Percentiles rank a stretch among this genome's conserved stretches.
phyloP scores from a whole-genome alignment of 37 sponge, comb jelly and placozoan species.

The Ianthella basta region DNA sequence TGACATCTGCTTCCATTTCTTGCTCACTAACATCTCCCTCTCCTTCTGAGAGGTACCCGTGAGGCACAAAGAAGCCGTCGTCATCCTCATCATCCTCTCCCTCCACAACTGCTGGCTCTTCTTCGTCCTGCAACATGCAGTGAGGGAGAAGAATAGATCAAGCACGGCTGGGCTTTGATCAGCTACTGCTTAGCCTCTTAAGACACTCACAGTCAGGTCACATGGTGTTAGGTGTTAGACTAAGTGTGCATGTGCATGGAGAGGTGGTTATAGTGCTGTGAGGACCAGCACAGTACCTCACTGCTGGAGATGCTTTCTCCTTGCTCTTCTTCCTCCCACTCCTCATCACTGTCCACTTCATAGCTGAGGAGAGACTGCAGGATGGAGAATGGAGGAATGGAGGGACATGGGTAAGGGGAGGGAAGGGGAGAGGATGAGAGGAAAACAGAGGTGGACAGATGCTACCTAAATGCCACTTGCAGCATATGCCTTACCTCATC shows the following conservation, averaged over 20 bases:
- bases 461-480: too few species aligned
- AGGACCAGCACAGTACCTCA: too few species aligned
- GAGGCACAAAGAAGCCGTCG: slow-evolving; percentile 99
- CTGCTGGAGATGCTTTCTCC: slow-evolving; percentile 81
- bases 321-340: slow-evolving; percentile 98
- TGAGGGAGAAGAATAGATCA: not conserved
- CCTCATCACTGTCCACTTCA: slow-evolving; percentile 93
- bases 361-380: slow-evolving; percentile 64
- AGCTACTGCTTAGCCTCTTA: too few species aligned
- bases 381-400: not conserved
- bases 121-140: slow-evolving; percentile 61
- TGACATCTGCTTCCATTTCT: slow-evolving; percentile 38
- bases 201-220: too few species aligned
- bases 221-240: too few species aligned
- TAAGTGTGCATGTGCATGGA: too few species aligned
- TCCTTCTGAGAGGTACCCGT: slow-evolving; percentile 97
- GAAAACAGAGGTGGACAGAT: not conserved
- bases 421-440: not conserved
- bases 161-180: too few species aligned
- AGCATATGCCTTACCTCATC: slow-evolving; percentile 88
- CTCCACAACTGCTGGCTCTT: slow-evolving; percentile 52
- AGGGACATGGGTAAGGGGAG: not conserved
- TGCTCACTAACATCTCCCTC: slow-evolving; percentile 86
- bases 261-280: too few species aligned
- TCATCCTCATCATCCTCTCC: slow-evolving; percentile 88